Base-by-base conservation (phyloP, 2,113 vertebrate species). In the Seriola quinqueradiata region DNA sequence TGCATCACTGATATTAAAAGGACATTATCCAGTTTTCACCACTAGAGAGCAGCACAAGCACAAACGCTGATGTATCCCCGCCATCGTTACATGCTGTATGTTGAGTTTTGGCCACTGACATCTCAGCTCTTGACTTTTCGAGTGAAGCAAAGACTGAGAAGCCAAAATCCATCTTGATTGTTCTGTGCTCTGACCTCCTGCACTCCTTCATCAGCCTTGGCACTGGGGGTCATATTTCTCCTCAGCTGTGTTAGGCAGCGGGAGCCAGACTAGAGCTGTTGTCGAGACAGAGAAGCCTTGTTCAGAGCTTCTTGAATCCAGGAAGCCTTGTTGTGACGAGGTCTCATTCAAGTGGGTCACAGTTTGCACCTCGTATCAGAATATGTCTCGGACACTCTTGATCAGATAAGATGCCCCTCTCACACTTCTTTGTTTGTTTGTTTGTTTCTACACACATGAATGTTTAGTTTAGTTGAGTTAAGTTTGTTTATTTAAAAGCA, bases 41-140 rank as follows among this genome's bases (percentile, higher is more conserved):
- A 82, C 83, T 67, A 89, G 92, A 82, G 83, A 8, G 90, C 76
- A 83, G 87, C 77, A 80, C 44, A 52, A 73, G 59, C 5, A 66
- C 40, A 68, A 4, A 61, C 32, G 46, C 40, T 73, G 69, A 38
- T 2, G 44, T 0, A 1, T 64, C 34, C 14, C 12, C 48, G 4
- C 36, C 34, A 17, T 64, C 8, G 2, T 64, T 8, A n/a, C 32
- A 52, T 12, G 50, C 34, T 17, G 44, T 21, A 0, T 12, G 14
- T 7, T 38, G 19, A 21, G 32, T 6, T 32, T 32, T 13, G 54
- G 21, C 9, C 8, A 13, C 48, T 52, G 32, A 63, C 11, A 8
- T 60, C 7, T 60, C 28, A 60, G 38, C 60, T 38, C 3, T 23
- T 11, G 19, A 58, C 58, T 50, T 28, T 44, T 32, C 50, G 14